These are phyloP conservation scores for Oopsacas minuta DNA, from an alignment of 37 sponge, comb jelly and placozoan genomes.

Conservation along the genomic window DNA sequence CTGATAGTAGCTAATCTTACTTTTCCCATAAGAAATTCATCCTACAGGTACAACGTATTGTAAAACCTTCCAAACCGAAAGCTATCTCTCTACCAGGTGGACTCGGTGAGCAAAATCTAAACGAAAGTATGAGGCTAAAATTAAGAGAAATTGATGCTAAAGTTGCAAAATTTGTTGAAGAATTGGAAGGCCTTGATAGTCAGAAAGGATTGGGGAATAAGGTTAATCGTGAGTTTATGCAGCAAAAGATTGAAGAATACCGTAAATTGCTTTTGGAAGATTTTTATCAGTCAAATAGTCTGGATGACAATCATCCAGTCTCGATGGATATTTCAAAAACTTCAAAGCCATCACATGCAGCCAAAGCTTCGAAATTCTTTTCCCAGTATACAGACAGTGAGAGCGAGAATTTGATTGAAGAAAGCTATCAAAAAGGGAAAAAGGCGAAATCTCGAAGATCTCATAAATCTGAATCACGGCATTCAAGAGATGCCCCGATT, in stretches of 20 bases:
- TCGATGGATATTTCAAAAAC: background rate
- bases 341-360: background rate
- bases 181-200: background rate
- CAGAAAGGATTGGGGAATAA: background rate
- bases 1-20: too few relatives aligned
- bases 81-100: background rate
- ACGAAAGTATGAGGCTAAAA: background rate
- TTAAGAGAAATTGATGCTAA: background rate
- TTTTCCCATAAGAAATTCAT: too few relatives aligned
- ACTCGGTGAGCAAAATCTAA: background rate
- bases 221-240: background rate
- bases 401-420: background rate
- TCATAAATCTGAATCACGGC: slow-evolving; percentile 1
- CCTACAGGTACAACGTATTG: too few relatives aligned
- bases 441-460: background rate
- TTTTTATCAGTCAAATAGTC: background rate
- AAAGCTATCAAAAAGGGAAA: background rate
- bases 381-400: slow-evolving; percentile 4
- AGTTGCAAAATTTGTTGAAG: background rate
- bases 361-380: slow-evolving; percentile 12
- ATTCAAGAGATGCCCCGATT: background rate
- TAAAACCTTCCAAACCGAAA: background rate
- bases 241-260: slow-evolving; percentile 2
- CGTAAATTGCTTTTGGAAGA: background rate
- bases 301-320: background rate